Evolutionary conservation across 2,113 vertebrate genomes (phyloP), one percentile per base, ranked within the genome.

Genomic region (Aptenodytes forsteri): DNA sequence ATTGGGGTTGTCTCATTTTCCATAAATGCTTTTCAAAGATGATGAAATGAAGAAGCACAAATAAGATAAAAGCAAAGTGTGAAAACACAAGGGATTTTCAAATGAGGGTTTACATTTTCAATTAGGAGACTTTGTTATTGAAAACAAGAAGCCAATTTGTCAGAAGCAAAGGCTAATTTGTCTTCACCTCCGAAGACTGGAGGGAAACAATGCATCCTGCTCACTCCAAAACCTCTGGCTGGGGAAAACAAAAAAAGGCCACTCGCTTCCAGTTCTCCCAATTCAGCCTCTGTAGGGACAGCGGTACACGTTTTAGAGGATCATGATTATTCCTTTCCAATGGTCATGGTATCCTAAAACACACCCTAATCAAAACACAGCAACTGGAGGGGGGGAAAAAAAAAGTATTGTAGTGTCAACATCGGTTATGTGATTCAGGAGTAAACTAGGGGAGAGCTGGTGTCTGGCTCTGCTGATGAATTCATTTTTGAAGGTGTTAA

Each of bases 91-190:
- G 59, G 32, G 52, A 54, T 56, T 94, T 93, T 94, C 46, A 91
- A 86, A 81, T 42, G 19, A 1, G 44, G 47, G 59, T 91, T 95
- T 95, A 94, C 17, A 5, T 90, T 96, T 97, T 87, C 92, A 96
- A 85, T 97, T 97, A 97, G 79, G 67, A 86, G 81, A 93, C 70
- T 93, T 83, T 81, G 46, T 82, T 96, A 80, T 67, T 95, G 91
- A 88, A 92, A 97, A 95, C 66, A 88, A 95, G 92, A 86, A 91
- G 44, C 44, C 78, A 96, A 70, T 94, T 96, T 97, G 95, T 94
- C 91, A 96, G 70, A 97, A 81, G 90, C 46, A 62, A 93, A 76
- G 85, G 61, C 92, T 96, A 95, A 97, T 97, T 97, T 97, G 94
- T 95, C 97, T 95, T 97, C 97, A 91, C 93, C 82, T 97, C 50